Evolutionary conservation across 1,140 invertebrate genomes (phyloP).

Genomic region (Sitodiplosis mosellana): DNA sequence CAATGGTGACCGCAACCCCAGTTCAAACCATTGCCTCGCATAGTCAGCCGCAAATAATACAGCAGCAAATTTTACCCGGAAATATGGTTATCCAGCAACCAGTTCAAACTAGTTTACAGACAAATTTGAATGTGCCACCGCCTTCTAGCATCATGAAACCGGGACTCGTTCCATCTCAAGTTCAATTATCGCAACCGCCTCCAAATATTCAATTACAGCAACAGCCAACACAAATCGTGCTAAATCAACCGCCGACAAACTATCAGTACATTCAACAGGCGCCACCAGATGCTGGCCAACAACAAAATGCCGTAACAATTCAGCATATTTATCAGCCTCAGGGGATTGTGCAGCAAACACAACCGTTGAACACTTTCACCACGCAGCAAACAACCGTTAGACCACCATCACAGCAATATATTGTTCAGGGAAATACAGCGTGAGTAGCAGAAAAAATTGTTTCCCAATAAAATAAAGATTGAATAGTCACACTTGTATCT

Average conservation of each 20-base stretch:
- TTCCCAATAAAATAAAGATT: too few species aligned
- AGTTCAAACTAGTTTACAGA: not conserved
- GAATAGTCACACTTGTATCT: too few species aligned
- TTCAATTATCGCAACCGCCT: conserved; percentile 1
- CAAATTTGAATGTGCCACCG: conserved; percentile 4
- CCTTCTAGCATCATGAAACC: conserved; percentile 1
- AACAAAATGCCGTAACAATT: conserved; percentile 3
- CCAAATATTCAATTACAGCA: conserved; percentile 1
- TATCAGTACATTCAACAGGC: conserved; percentile 5
- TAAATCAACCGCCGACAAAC: not conserved
- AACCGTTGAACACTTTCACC: not conserved
- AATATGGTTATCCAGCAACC: conserved; percentile 4
- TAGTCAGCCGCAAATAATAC: conserved; percentile 2
- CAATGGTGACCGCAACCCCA: conserved; percentile 1
- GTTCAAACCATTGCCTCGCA: too few species aligned
- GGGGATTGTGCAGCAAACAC: conserved; percentile 2
- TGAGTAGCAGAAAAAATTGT: too few species aligned
- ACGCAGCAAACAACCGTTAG: not conserved
- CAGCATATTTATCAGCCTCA: conserved; percentile 6
- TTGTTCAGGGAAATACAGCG: too few species aligned
- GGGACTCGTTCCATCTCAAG: not conserved
- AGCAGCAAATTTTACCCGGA: conserved; percentile 2
- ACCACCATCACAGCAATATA: not conserved
- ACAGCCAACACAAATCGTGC: conserved; percentile 3
- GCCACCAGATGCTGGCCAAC: not conserved